These are phyloP conservation scores for Grus americana DNA, from an alignment of 2,113 vertebrate species.

Conservation along the genomic window DNA sequence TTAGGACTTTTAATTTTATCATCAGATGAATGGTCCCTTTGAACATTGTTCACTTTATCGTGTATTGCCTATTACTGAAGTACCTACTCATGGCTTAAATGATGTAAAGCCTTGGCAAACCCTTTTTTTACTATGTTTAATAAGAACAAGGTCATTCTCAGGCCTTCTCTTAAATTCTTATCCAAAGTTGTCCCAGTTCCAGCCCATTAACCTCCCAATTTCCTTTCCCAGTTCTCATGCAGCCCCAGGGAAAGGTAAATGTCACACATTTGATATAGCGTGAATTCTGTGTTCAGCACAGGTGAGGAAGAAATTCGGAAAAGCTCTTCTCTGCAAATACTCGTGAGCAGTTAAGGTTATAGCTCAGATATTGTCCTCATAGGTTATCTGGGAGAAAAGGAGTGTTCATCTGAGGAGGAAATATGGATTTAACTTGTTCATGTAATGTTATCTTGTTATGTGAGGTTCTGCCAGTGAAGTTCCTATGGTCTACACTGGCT, in stretches of 20 bases:
- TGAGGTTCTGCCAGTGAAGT: not conserved
- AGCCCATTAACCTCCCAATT: constrained; percentile 31
- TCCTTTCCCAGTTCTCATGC: not conserved
- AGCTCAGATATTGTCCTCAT: not conserved
- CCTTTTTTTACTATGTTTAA: not conserved
- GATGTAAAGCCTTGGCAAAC: not conserved
- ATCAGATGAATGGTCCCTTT: not conserved
- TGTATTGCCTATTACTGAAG: not conserved
- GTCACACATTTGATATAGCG: not conserved
- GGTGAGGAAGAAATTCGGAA: not conserved
- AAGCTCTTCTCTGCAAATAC: not conserved
- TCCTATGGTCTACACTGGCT: not conserved
- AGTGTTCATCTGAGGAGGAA: not conserved
- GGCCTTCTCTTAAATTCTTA: not conserved
- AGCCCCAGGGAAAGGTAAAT: constrained; percentile 8
- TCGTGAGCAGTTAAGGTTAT: not conserved
- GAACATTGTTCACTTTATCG: fast-evolving
- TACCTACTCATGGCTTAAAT: not conserved
- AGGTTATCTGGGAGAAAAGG: not conserved
- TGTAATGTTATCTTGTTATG: not conserved
- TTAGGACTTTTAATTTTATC: not conserved
- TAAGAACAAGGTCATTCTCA: not conserved
- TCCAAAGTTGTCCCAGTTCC: constrained; percentile 25
- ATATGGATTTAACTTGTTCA: not conserved
- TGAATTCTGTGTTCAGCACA: not conserved